phyloP scores from a whole-genome alignment of 2,113 vertebrate species.

The Columba livia region DNA sequence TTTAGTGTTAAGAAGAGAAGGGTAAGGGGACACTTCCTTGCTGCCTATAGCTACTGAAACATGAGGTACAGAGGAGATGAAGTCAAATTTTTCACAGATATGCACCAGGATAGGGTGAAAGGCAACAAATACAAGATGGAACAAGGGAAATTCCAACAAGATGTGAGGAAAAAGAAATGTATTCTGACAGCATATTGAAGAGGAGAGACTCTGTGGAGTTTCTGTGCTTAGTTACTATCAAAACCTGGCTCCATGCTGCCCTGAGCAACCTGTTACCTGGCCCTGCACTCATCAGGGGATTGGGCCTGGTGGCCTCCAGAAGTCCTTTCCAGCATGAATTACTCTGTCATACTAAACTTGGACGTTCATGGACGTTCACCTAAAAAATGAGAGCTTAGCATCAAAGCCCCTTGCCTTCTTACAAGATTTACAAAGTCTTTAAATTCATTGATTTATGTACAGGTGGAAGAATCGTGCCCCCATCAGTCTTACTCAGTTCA shows the following conservation, averaged over 20 bases:
- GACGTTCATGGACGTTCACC: neutral
- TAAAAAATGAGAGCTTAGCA: neutral
- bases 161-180: neutral
- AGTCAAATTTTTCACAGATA: neutral
- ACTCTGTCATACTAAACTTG: neutral
- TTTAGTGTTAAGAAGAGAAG: neutral
- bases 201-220: neutral
- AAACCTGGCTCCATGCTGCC: accelerated
- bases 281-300: neutral
- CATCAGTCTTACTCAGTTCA: neutral
- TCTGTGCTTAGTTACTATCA: neutral
- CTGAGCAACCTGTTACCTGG: neutral
- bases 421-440: neutral
- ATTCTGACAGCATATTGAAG: neutral
- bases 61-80: neutral
- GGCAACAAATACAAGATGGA: neutral
- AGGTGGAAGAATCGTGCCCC: neutral
- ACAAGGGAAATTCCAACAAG: neutral
- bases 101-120: neutral
- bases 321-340: neutral
- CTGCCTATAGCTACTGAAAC: neutral
- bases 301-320: neutral
- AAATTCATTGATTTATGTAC: neutral
- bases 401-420: neutral
- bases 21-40: accelerated